Conservation (phyloP, 1,140 invertebrate genomes). For the Lepidurus apus region DNA sequence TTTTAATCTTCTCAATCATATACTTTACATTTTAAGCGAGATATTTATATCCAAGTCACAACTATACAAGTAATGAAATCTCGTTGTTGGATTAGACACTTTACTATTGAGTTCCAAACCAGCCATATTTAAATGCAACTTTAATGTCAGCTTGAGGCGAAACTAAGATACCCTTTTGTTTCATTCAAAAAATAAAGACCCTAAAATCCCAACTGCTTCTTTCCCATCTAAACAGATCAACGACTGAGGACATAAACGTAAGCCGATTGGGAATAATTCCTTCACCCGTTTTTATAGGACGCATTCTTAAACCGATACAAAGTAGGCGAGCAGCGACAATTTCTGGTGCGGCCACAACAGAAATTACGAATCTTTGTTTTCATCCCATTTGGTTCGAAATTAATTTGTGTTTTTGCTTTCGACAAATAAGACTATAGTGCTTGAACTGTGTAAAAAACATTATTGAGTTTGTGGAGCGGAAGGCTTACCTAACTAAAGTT, state of each 20-base stretch:
- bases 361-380: neutral
- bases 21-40: conserved; percentile 86
- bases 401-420: too few relatives aligned
- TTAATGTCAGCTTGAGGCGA: conserved; percentile 19
- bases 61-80: conserved; percentile 67
- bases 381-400: too few relatives aligned
- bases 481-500: too few relatives aligned
- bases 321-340: neutral
- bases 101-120: neutral
- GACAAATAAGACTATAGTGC: too few relatives aligned
- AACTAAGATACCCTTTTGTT: neutral
- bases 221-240: neutral
- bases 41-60: conserved; percentile 78
- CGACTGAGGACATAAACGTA: neutral
- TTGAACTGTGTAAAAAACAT: too few relatives aligned
- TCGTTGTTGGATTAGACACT: conserved; percentile 12
- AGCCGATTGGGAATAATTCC: conserved; percentile 13
- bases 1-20: neutral
- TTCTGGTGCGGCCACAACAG: neutral
- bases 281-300: neutral
- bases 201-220: neutral
- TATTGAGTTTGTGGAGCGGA: too few relatives aligned
- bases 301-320: neutral
- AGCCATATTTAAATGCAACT: neutral
- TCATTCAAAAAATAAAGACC: neutral